Conservation (phyloP, 2,888 invertebrate genomes). For the Mycalesis mineus region DNA sequence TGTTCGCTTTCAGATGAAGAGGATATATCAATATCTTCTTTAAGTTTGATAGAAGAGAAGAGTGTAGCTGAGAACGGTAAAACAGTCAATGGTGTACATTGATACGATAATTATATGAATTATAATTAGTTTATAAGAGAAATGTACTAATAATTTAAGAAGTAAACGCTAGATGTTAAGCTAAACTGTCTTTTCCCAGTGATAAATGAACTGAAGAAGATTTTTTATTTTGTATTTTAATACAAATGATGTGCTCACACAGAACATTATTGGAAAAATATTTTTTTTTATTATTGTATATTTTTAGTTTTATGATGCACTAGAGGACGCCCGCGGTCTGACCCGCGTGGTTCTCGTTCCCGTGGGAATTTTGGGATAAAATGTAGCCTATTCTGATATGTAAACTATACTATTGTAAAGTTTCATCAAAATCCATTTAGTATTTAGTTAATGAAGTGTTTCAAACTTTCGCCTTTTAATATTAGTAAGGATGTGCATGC, state of each 20-base stretch:
- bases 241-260: too few species aligned
- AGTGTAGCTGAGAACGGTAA: conserved; percentile 60
- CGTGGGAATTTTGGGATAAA: too few species aligned
- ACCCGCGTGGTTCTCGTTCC: too few species aligned
- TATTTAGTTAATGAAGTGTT: too few species aligned
- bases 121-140: background rate
- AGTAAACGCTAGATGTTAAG: background rate
- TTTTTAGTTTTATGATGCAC: background rate
- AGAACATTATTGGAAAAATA: background rate
- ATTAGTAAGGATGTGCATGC: too few species aligned
- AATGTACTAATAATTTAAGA: background rate
- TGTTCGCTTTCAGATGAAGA: conserved; percentile 54
- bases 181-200: background rate
- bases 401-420: too few species aligned
- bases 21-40: conserved; percentile 58
- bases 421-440: too few species aligned
- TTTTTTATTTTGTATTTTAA: too few species aligned
- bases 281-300: background rate
- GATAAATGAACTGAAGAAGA: background rate
- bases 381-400: too few species aligned
- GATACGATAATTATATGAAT: conserved; percentile 21
- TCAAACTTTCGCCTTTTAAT: too few species aligned
- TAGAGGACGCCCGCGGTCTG: too few species aligned
- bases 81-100: conserved; percentile 44
- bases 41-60: conserved; percentile 60